phyloP scores from a whole-genome alignment of 2,113 vertebrate genomes.

The Callorhinus ursinus region DNA sequence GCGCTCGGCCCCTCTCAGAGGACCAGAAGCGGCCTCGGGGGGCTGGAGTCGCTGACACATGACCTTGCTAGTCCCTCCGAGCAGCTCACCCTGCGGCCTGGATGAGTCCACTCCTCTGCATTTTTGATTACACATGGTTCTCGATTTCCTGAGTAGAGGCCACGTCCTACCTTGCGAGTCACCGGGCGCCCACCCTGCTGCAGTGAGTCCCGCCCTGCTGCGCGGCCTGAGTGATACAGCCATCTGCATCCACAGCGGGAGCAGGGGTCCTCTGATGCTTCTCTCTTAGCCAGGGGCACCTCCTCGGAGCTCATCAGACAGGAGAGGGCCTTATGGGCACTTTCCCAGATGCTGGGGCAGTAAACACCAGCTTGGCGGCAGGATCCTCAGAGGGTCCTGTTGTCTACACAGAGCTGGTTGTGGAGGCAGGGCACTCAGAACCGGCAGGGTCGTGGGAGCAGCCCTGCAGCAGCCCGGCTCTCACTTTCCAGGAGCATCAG shows the following conservation, averaged over 20 bases:
- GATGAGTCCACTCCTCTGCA: rapidly evolving
- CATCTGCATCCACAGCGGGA: rapidly evolving
- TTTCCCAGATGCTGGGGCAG: rapidly evolving
- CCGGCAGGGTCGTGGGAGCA: rapidly evolving
- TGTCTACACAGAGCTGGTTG: rapidly evolving
- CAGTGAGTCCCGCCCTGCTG: rapidly evolving
- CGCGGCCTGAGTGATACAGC: background rate
- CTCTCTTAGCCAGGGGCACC: rapidly evolving
- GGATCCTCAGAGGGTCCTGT: background rate
- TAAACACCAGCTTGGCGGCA: rapidly evolving
- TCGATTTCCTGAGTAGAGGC: rapidly evolving
- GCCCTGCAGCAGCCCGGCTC: rapidly evolving
- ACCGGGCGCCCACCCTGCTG: rapidly evolving
- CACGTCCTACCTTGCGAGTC: background rate
- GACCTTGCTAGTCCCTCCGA: rapidly evolving
- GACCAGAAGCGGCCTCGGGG: no score
- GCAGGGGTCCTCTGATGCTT: rapidly evolving
- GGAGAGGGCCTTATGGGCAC: background rate
- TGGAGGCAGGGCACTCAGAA: rapidly evolving
- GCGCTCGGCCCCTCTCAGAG: background rate
- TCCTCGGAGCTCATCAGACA: background rate
- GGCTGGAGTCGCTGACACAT: rapidly evolving
- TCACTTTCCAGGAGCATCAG: rapidly evolving
- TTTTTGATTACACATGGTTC: rapidly evolving
- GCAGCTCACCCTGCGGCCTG: rapidly evolving